These are phyloP conservation scores for Neotragus pygmaeus DNA, from an alignment of 2,113 vertebrate species.

Conservation along the genomic window DNA sequence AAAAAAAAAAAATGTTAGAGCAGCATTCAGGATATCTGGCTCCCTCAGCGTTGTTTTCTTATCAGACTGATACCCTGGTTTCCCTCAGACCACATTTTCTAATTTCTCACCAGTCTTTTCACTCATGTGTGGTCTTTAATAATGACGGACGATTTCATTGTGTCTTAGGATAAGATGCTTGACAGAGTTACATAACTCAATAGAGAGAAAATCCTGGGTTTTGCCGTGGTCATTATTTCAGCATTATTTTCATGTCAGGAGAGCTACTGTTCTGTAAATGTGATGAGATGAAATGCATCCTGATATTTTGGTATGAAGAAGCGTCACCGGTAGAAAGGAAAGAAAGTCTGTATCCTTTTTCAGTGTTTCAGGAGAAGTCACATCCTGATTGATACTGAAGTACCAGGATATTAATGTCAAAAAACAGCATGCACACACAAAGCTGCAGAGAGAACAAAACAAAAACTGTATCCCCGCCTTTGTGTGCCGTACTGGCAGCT, in stretches of 20 bases:
- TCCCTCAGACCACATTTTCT: not conserved
- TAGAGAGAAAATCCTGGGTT: not conserved
- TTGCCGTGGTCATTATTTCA: not conserved
- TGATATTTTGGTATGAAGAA: not conserved
- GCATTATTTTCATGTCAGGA: not conserved
- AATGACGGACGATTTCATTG: not conserved
- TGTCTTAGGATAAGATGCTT: not conserved
- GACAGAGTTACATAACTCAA: not conserved
- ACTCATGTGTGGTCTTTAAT: not conserved
- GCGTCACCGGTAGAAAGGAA: not conserved
- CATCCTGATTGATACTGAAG: not conserved
- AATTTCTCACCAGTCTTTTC: not conserved
- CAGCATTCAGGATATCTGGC: not conserved
- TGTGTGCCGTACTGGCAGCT: no score
- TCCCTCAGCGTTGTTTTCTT: not conserved
- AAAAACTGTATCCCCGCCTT: fast-evolving
- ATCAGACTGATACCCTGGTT: not conserved
- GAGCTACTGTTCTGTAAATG: not conserved
- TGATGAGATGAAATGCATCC: not conserved
- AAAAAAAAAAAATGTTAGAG: not conserved
- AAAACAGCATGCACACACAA: not conserved
- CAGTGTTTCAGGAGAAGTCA: not conserved
- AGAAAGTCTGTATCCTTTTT: not conserved
- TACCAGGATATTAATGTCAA: not conserved
- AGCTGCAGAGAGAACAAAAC: no score